A percentile compares a stretch with the other conserved stretches of the same genome.
Conservation (phyloP, 2,113 vertebrate genomes). For the Gnathonemus echidnorhynchus region DNA sequence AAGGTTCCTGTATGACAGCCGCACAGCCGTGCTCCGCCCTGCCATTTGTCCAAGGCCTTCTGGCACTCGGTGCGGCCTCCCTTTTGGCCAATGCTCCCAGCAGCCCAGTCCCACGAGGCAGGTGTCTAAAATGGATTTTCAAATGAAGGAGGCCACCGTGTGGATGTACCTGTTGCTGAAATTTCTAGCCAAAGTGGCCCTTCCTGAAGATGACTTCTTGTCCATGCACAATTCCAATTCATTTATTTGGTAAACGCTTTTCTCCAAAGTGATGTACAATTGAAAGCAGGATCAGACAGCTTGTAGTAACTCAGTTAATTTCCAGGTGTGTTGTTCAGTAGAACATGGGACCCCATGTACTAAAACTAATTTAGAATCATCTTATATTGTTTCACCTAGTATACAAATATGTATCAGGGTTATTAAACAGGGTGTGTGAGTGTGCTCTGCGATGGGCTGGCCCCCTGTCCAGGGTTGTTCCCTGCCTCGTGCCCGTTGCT, state of each 20-base stretch:
- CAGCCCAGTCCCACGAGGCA: not conserved
- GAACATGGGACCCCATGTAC: not conserved
- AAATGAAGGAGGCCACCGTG: not conserved
- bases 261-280: not conserved
- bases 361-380: not conserved
- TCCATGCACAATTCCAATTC: not conserved
- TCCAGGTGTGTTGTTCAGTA: not conserved
- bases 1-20: not conserved
- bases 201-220: not conserved
- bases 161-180: not conserved
- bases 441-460: too few relatives aligned
- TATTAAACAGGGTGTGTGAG: not conserved
- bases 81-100: not conserved
- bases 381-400: not conserved
- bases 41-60: too few relatives aligned
- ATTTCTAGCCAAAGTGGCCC: not conserved
- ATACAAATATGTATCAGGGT: not conserved
- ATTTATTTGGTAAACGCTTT: not conserved
- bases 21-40: not conserved
- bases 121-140: not conserved
- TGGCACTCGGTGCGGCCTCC: not conserved
- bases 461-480: too few relatives aligned
- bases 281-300: not conserved
- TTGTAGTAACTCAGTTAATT: not conserved
- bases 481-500: too few relatives aligned